These are phyloP conservation scores for Laspeyria flexula DNA, from an alignment of 2,888 invertebrate species.

Conservation along the genomic window DNA sequence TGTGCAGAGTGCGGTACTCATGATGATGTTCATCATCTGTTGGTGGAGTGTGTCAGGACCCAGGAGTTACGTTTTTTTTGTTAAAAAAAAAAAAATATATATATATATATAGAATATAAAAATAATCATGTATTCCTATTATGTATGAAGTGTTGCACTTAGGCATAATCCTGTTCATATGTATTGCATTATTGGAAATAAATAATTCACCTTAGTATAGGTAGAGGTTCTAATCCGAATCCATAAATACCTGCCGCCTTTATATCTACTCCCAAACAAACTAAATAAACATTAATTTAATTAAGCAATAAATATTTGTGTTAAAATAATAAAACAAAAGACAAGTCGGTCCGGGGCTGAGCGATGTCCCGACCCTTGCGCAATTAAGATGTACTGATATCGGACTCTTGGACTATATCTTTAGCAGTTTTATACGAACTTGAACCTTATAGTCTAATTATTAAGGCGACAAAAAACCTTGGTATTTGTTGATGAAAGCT, in stretches of 20 bases:
- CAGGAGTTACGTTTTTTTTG: too few species aligned
- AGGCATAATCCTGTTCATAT: too few species aligned
- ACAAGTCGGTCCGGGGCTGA: slow-evolving; percentile 19
- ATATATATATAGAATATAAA: too few species aligned
- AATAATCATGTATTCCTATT: too few species aligned
- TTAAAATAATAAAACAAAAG: slow-evolving; percentile 32
- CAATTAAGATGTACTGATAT: slow-evolving; percentile 46
- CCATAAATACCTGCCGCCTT: background rate
- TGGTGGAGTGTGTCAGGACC: too few species aligned
- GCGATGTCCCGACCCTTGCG: slow-evolving; percentile 38
- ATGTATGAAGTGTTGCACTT: too few species aligned
- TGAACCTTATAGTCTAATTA: slow-evolving; percentile 19
- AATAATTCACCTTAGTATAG: too few species aligned
- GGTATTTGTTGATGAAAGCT: slow-evolving; percentile 20
- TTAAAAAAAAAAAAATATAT: too few species aligned
- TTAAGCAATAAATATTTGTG: slow-evolving; percentile 45
- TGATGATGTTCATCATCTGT: too few species aligned
- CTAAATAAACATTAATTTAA: slow-evolving; percentile 37
- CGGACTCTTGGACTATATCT: slow-evolving; percentile 33
- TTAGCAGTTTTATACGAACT: slow-evolving; percentile 13
- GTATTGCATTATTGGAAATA: too few species aligned
- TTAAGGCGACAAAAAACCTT: slow-evolving; percentile 11
- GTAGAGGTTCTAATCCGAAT: too few species aligned
- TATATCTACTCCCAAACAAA: slow-evolving; percentile 17
- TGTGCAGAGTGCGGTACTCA: too few species aligned